These are phyloP conservation scores for Drosophila kanapiae DNA, from an alignment of 1,140 invertebrate genomes.

Conservation along the genomic window DNA sequence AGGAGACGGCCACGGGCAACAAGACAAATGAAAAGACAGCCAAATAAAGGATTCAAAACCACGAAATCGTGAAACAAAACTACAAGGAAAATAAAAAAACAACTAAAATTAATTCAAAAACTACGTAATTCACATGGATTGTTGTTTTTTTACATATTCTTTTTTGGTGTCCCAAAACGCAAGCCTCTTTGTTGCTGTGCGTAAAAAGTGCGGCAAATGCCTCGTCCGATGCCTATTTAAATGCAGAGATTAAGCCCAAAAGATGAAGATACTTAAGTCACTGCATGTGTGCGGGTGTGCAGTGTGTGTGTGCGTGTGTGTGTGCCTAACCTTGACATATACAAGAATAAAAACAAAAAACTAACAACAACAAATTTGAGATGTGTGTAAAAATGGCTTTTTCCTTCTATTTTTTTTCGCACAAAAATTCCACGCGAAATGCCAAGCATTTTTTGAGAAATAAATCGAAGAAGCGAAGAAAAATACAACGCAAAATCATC, in stretches of 20 bases:
- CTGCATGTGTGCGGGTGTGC: conserved; percentile 25
- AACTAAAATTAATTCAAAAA: background rate
- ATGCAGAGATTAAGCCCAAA: conserved; percentile 24
- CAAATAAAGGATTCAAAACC: conserved; percentile 1
- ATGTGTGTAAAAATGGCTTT: conserved; percentile 11
- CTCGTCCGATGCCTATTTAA: background rate
- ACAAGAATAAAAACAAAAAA: conserved; percentile 34
- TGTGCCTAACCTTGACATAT: conserved; percentile 79
- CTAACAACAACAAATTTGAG: conserved; percentile 37
- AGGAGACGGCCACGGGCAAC: conserved; percentile 32
- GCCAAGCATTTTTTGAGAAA: conserved; percentile 15
- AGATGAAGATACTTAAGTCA: conserved; percentile 19
- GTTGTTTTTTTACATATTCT: conserved; percentile 4
- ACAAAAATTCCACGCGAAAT: conserved; percentile 31
- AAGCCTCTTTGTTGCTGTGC: conserved; percentile 28
- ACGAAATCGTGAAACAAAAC: conserved; percentile 17
- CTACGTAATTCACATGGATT: no score
- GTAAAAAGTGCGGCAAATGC: conserved; percentile 19
- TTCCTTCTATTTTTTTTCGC: conserved; percentile 3
- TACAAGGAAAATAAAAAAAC: background rate
- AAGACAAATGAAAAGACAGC: conserved; percentile 11
- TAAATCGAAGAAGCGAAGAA: conserved; percentile 21
- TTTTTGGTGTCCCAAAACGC: background rate
- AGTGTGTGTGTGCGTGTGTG: conserved; percentile 13
- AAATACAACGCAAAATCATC: background rate